phyloP scores from a whole-genome alignment of 2,797 vertebrate genomes.

The Cichlasoma orientale region DNA sequence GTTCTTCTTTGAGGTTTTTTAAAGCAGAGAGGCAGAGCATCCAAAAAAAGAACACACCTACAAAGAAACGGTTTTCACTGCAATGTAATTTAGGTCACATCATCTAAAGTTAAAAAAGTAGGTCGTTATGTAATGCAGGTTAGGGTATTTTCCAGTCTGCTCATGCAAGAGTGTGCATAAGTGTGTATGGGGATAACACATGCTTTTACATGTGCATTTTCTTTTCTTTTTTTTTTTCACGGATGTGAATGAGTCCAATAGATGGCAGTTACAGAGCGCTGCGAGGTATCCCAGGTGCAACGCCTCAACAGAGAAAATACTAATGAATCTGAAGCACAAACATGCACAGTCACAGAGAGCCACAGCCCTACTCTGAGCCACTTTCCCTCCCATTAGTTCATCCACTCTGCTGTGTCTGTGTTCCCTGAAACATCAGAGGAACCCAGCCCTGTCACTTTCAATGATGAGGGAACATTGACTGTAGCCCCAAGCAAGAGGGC shows the following conservation, averaged over 20 bases:
- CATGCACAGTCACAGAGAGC: conserved; percentile 2
- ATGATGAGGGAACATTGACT: conserved; percentile 71
- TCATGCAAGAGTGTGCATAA: conserved; percentile 47
- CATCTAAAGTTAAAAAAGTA: conserved; percentile 59
- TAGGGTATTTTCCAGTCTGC: conserved; percentile 74
- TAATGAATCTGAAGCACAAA: conserved; percentile 33
- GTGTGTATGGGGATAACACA: conserved; percentile 26
- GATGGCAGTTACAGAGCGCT: conserved; percentile 41
- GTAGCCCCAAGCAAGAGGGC: conserved; percentile 59
- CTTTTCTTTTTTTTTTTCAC: background rate
- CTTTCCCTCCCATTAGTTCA: conserved; percentile 57
- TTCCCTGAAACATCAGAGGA: conserved; percentile 68
- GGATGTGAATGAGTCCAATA: conserved; percentile 51
- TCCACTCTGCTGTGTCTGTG: conserved; percentile 58
- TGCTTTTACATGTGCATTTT: conserved; percentile 18
- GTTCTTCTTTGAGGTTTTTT: background rate
- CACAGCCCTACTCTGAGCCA: conserved; percentile 43
- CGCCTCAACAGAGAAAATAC: conserved; percentile 31
- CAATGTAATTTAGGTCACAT: conserved; percentile 64
- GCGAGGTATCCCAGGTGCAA: conserved; percentile 59
- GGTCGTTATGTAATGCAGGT: conserved; percentile 72
- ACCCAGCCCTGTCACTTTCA: conserved; percentile 70
- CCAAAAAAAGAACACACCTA: conserved; percentile 20
- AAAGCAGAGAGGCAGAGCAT: conserved; percentile 4
- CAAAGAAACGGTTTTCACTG: conserved; percentile 49